phyloP scores from a whole-genome alignment of 2,113 vertebrate genomes.

The Oceanodroma tethys region DNA sequence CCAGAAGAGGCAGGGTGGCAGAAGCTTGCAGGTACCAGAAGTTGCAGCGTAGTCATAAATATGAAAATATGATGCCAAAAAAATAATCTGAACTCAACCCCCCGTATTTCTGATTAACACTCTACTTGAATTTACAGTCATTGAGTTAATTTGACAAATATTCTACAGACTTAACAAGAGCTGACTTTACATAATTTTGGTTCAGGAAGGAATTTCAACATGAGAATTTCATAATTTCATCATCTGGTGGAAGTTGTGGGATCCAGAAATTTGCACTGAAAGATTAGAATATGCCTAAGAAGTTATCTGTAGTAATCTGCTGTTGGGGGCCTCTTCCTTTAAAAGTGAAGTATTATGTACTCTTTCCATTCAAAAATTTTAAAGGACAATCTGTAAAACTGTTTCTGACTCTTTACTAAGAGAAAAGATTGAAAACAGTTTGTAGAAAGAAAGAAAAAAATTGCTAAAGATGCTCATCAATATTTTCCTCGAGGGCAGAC shows the following conservation, averaged over 20 bases:
- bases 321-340: not conserved
- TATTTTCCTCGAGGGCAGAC: not conserved
- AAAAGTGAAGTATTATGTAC: not conserved
- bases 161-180: not conserved
- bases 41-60: not conserved
- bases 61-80: not conserved
- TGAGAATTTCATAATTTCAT: not conserved
- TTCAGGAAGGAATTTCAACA: not conserved
- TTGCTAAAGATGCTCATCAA: not conserved
- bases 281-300: not conserved
- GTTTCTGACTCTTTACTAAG: not conserved
- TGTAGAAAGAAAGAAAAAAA: not conserved
- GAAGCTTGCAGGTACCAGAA: not conserved
- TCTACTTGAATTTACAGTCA: not conserved
- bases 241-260: not conserved
- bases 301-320: not conserved
- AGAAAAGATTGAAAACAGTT: not conserved
- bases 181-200: not conserved
- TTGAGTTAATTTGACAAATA: not conserved
- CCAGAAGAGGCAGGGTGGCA: not conserved
- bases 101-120: not conserved
- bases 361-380: not conserved
- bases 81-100: not conserved
- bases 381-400: not conserved
- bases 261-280: not conserved